Evolutionary conservation across 2,797 vertebrate genomes (phyloP), one percentile per base, ranked within the genome.

Genomic region (Numenius phaeopus): DNA sequence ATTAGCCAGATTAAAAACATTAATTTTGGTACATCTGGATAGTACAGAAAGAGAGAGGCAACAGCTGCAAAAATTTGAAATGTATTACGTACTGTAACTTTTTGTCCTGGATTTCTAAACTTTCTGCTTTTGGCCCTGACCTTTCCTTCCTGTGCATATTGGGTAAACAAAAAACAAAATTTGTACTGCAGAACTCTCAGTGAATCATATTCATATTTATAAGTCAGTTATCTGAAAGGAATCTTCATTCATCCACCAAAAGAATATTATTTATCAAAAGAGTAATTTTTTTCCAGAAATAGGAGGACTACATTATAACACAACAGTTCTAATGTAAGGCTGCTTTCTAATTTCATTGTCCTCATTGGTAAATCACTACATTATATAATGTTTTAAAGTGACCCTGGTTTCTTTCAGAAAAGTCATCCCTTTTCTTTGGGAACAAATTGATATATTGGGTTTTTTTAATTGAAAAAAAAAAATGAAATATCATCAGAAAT

Each of bases 51-150:
- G 20, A 92, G 26, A 21, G 37, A 94, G 1, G 42, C 46, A 91
- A 90, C 81, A 94, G 88, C 89, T 96, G 91, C 62, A 87, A 87
- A 84, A 66, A 66, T 69, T 91, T 92, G 73, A 85, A 93, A 84
- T 7, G 4, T 24, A 67, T 11, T 62, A 71, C 27, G 49, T 84
- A 61, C 27, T 1, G 13, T 61, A 76, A 93, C 86, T 69, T 90
- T 84, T 81, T 83, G 70, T 90, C 54, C 70, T 79, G 22, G 24
- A 88, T 82, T 93, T 94, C 64, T 94, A 86, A 83, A 88, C 77
- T 94, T 89, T 97, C 17, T 89, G 69, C 39, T 29, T 89, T 92
- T 95, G 87, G 73, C 59, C 58, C 26, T 93, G 87, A 95, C 76
- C 82, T 83, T 67, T 93, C 50, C 72, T 96, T 95, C 87, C 90